phyloP scores from a whole-genome alignment of 2,113 vertebrate genomes.

The Pluvialis apricaria region DNA sequence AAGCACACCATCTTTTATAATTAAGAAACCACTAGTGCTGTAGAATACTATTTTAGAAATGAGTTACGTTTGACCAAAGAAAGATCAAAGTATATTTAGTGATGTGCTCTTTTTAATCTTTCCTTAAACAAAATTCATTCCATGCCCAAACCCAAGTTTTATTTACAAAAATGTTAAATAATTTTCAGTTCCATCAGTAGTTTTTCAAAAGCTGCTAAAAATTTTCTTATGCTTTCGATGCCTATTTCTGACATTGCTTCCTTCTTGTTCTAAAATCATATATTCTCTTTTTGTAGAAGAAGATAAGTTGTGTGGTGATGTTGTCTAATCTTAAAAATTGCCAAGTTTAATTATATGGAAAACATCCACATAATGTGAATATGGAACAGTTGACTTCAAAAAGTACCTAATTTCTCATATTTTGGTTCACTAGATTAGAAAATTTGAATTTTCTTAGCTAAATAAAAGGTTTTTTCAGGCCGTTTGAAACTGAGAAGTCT shows the following conservation, averaged over 20 bases:
- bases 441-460: neutral
- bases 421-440: neutral
- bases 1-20: conserved; percentile 29
- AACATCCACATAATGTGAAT: neutral
- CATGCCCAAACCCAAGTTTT: neutral
- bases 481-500: neutral
- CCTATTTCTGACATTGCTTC: neutral
- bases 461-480: neutral
- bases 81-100: conserved; percentile 13
- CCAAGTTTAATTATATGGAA: neutral
- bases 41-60: conserved; percentile 1
- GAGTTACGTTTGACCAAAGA: conserved; percentile 16
- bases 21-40: conserved; percentile 35
- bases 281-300: neutral
- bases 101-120: conserved; percentile 10
- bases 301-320: neutral
- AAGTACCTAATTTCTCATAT: neutral
- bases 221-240: neutral
- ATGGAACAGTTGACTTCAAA: neutral
- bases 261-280: neutral
- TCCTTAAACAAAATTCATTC: neutral
- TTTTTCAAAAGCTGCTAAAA: neutral
- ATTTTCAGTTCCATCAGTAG: neutral
- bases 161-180: neutral
- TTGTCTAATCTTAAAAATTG: neutral